Base-by-base conservation (phyloP, 2,888 invertebrate genomes). In the Calameuta idolon region DNA sequence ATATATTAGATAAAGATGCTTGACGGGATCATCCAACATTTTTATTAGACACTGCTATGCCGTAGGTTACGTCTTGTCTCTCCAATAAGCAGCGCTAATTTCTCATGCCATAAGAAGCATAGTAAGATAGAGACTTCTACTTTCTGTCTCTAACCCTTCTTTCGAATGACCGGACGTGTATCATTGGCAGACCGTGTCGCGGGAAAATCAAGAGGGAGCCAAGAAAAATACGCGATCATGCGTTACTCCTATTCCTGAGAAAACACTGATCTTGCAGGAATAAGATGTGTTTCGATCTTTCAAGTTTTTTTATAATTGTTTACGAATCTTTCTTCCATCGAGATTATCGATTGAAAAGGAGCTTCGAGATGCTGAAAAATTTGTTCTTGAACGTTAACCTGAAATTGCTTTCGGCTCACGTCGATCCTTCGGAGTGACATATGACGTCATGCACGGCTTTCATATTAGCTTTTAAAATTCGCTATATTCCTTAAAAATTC, bases 381-480 rank as follows among this genome's bases (percentile, higher is more conserved):
- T 55, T 55, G 55, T 15, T 55, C 55, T 23, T 23, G 55, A 55
- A 55, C 9, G 55, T 77, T 68, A 71, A 33, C 79, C 69, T 78
- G 80, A 83, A 83, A 83, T 83, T 83, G 82, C 81, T 80, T 83
- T 82, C 78, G 81, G 79, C 78, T 80, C 76, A 74, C 77, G 74
- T 74, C 80, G 77, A 75, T 55, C 76, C 74, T 55, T 23, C 9
- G 9, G 23, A 55, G 55, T 23, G 55, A 55, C 55, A 2, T 55
- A 55, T 23, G 55, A 55, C 23, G 55, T 55, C 55, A 23, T 55
- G 40, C 23, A 55, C 55, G 9, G 55, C 2, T 55, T 9, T 15
- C 55, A 5, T 55, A 55, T 55, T 55, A 23, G 23, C 23, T 55
- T 23, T 55, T 55, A 15, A 55, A 55, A 23, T 55, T 55, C 9